Percentiles rank a stretch among this genome's conserved stretches.
phyloP scores from a whole-genome alignment of 1,140 invertebrate genomes.

The Spodoptera litura region DNA sequence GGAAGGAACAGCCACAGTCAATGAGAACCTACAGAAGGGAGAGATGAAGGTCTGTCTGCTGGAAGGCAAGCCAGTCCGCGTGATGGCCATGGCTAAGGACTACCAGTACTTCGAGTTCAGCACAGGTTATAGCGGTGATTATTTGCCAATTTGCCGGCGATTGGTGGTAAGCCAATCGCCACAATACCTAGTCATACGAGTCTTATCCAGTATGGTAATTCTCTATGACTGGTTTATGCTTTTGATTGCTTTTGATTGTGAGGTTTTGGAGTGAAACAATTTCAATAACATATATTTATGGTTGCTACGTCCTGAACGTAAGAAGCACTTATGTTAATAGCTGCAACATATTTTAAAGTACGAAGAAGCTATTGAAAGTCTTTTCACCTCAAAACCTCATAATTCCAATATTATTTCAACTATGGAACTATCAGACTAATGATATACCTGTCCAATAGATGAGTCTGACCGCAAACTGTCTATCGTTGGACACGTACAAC shows the following conservation, averaged over 20 bases:
- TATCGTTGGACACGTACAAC: slow-evolving; percentile 86
- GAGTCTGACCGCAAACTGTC: slow-evolving; percentile 84
- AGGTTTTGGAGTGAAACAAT: no score
- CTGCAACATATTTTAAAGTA: no score
- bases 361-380: no score
- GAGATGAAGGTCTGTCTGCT: slow-evolving; percentile 84
- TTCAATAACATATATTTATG: no score
- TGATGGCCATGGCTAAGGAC: slow-evolving; percentile 85
- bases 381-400: no score
- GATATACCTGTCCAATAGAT: slow-evolving; percentile 59
- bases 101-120: slow-evolving; percentile 86
- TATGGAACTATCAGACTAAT: not conserved
- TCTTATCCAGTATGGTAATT: no score
- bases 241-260: not conserved
- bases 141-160: slow-evolving; percentile 36
- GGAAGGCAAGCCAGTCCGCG: slow-evolving; percentile 80
- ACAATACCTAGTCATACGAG: not conserved
- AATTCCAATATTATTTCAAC: no score
- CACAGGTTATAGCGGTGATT: slow-evolving; percentile 84
- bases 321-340: no score
- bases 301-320: no score
- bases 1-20: slow-evolving; percentile 78
- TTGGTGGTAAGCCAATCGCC: slow-evolving; percentile 21
- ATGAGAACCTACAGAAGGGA: slow-evolving; percentile 83
- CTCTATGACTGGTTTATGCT: not conserved